A percentile compares a stretch with the other conserved stretches of the same genome.
Conservation (phyloP, 2,888 invertebrate species). For the Cryptus viduatorius region DNA sequence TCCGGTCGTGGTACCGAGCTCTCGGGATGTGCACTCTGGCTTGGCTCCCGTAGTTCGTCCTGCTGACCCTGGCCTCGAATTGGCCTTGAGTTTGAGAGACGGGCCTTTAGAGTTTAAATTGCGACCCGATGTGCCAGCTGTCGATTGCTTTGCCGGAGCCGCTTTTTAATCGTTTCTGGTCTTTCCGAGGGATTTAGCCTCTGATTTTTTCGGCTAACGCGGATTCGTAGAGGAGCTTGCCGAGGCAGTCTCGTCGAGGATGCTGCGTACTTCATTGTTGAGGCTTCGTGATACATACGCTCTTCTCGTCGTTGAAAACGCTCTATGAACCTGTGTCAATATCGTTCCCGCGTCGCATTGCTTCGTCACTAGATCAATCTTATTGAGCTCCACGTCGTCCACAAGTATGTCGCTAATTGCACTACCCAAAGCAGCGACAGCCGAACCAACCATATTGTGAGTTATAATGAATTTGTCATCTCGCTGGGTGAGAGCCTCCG, state of each 20-base stretch:
- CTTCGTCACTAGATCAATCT: slow-evolving; percentile 12
- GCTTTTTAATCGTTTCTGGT: slow-evolving; percentile 29
- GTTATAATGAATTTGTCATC: slow-evolving; percentile 52
- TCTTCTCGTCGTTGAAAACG: slow-evolving; percentile 46
- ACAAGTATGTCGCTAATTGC: slow-evolving; percentile 42
- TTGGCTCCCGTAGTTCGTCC: not conserved
- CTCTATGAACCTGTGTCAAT: slow-evolving; percentile 39
- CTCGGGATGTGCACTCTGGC: not conserved
- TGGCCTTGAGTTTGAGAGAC: slow-evolving; percentile 2
- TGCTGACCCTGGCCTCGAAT: slow-evolving; percentile 22
- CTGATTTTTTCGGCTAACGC: slow-evolving; percentile 44
- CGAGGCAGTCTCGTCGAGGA: slow-evolving; percentile 40
- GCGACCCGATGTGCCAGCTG: not conserved
- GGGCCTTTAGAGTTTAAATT: slow-evolving; percentile 28
- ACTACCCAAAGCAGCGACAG: slow-evolving; percentile 43
- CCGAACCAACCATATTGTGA: slow-evolving; percentile 58
- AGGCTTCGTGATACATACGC: slow-evolving; percentile 54
- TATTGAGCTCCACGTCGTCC: slow-evolving; percentile 39
- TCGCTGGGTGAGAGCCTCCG: slow-evolving; percentile 53
- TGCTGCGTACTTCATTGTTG: slow-evolving; percentile 43
- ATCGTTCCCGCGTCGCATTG: slow-evolving; percentile 50
- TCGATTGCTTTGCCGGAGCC: not conserved
- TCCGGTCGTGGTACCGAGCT: not conserved
- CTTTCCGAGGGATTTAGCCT: slow-evolving; percentile 31
- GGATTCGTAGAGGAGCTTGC: slow-evolving; percentile 19